Evolutionary conservation across 2,888 invertebrate species (phyloP), one percentile per base, ranked within the genome.

Genomic region (Lapara coniferarum): DNA sequence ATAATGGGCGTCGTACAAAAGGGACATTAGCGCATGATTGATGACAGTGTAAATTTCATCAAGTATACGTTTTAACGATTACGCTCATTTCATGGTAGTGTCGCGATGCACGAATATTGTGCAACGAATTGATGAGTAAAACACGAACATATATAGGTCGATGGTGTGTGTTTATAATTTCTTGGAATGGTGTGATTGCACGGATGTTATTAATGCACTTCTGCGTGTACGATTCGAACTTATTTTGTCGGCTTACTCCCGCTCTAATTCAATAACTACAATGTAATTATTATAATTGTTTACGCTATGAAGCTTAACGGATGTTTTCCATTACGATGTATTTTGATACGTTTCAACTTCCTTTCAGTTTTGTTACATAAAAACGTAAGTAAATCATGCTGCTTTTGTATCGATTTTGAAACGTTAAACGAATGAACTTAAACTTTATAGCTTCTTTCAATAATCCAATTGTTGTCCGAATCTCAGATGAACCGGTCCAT

Each of bases 111-210:
- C 82, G 77, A 85, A 89, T 87, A 87, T 91, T 90, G 86, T 84
- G 90, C 82, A 92, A 92, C 81, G 83, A 83, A 87, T 87, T 88
- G 85, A 89, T 89, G 86, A 85, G 81, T 83, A 85, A 87, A 89
- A 89, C 88, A 87, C 78, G 81, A 74, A 80, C 78, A 79, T 76
- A 92, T 88, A 90, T 91, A 86, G 92, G 93, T 89, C 89, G 90
- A 75, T 79, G 82, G 81, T 84, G 81, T 84, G 82, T 86, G 85
- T 89, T 88, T 89, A 88, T 89, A 87, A 89, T 87, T 92, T 90
- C 91, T 87, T 78, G 78, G 91, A 91, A 91, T 84, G 81, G 81
- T 84, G 81, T 82, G 87, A 87, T 86, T 86, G 87, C 85, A 74
- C 88, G 90, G 91, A 90, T 91, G 90, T 91, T 91, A 90, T 85